A percentile compares a stretch with the other conserved stretches of the same genome.
Evolutionary conservation across 1,140 invertebrate species (phyloP).

Genomic region (Lysiphlebus fabarum): DNA sequence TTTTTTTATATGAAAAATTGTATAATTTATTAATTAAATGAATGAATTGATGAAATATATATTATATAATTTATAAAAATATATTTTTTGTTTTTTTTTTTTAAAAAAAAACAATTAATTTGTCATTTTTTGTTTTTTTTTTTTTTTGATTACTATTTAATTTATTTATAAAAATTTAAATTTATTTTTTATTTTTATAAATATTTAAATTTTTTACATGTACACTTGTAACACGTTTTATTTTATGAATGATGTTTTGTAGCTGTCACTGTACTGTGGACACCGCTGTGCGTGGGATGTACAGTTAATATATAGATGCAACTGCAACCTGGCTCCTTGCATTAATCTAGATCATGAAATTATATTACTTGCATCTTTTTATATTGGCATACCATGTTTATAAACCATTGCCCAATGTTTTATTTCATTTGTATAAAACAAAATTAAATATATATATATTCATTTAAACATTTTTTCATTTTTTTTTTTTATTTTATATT

Average conservation of each 20-base stretch:
- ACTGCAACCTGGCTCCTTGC: conserved; percentile 33
- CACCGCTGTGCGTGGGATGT: conserved; percentile 39
- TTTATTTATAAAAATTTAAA: no score
- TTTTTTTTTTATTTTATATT: no score
- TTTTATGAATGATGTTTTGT: conserved; percentile 37
- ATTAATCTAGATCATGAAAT: conserved; percentile 51
- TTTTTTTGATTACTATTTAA: no score
- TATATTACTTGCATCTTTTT: conserved; percentile 38
- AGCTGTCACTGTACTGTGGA: conserved; percentile 28
- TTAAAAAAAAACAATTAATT: no score
- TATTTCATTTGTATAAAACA: conserved; percentile 13
- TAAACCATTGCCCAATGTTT: conserved; percentile 15
- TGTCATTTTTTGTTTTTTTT: no score
- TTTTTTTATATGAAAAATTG: neutral
- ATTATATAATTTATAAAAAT: no score
- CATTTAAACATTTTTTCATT: no score
- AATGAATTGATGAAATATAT: no score
- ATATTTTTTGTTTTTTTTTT: no score
- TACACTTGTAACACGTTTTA: conserved; percentile 27
- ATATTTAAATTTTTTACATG: conserved; percentile 6
- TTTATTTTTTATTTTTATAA: neutral
- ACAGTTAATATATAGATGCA: conserved; percentile 34
- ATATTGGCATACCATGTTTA: conserved; percentile 31
- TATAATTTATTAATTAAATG: no score
- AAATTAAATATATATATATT: neutral